phyloP scores from a whole-genome alignment of 2,113 vertebrate genomes.

The Pseudorasbora parva region DNA sequence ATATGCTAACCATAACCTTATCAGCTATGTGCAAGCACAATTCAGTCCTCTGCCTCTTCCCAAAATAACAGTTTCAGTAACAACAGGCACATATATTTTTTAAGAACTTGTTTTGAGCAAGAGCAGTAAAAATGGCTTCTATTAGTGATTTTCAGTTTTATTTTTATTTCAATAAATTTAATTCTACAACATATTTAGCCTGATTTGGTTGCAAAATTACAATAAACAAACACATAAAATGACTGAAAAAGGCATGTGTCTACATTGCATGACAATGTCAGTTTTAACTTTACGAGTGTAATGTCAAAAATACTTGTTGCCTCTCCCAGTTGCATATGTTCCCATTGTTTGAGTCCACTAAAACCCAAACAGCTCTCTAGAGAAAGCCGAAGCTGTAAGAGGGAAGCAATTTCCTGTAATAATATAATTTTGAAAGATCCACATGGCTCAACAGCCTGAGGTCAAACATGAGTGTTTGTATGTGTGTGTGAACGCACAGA shows the following conservation, averaged over 20 bases:
- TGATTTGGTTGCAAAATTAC: not conserved
- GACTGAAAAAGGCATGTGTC: not conserved
- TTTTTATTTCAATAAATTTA: not conserved
- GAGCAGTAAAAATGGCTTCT: not conserved
- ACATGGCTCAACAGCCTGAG: slow-evolving; percentile 40
- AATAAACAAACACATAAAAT: not conserved
- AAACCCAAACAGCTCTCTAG: slow-evolving; percentile 14
- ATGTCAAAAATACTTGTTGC: slow-evolving; percentile 30
- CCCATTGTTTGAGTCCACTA: slow-evolving; percentile 2
- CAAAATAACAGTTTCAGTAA: not conserved
- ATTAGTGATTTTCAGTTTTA: not conserved
- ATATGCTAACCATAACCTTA: not conserved
- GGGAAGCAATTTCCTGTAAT: slow-evolving; percentile 47
- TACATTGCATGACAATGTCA: slow-evolving; percentile 14
- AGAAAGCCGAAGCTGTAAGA: slow-evolving; percentile 18
- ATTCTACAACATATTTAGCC: not conserved
- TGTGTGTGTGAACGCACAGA: slow-evolving; percentile 74
- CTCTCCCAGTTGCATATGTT: slow-evolving; percentile 14
- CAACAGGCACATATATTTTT: not conserved
- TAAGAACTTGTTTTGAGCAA: not conserved
- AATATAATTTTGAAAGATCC: slow-evolving; percentile 42
- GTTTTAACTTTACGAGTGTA: not conserved
- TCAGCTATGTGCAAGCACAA: not conserved
- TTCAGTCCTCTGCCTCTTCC: not conserved
- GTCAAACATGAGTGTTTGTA: slow-evolving; percentile 18